These are phyloP conservation scores for Drosophila lini DNA, from an alignment of 1,140 invertebrate genomes.

Conservation along the genomic window DNA sequence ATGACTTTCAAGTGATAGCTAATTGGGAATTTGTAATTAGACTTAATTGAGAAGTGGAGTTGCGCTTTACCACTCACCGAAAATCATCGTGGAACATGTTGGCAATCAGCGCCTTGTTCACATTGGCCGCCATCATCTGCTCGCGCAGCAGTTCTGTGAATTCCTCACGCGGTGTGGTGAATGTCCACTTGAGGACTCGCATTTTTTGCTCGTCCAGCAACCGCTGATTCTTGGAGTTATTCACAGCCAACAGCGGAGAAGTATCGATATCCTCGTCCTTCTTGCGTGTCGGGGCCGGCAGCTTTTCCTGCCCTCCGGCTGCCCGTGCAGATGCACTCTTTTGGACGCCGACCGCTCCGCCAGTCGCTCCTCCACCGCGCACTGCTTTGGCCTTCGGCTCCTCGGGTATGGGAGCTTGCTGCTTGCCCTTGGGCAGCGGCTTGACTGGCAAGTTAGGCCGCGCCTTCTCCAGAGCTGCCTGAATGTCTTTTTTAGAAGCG, in stretches of 20 bases:
- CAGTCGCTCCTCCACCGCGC: conserved; percentile 81
- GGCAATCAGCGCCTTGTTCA: conserved; percentile 93
- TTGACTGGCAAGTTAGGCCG: conserved; percentile 93
- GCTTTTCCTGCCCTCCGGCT: conserved; percentile 81
- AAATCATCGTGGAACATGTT: conserved; percentile 99
- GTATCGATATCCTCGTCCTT: conserved; percentile 95
- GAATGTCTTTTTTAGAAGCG: conserved; percentile 92
- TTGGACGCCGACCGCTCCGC: conserved; percentile 34
- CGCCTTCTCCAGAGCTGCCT: conserved; percentile 93
- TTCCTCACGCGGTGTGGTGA: conserved; percentile 95
- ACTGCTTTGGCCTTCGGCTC: conserved; percentile 86
- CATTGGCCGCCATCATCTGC: conserved; percentile 94
- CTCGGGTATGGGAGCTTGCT: conserved; percentile 79
- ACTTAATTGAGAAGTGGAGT: neutral
- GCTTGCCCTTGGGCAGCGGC: conserved; percentile 88
- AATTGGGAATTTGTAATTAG: neutral
- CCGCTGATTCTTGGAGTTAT: conserved; percentile 95
- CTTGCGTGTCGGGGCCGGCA: conserved; percentile 85
- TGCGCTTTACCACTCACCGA: conserved; percentile 77
- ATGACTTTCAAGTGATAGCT: conserved; percentile 97
- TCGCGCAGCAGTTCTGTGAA: conserved; percentile 96
- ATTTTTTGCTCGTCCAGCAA: conserved; percentile 96
- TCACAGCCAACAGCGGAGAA: conserved; percentile 92
- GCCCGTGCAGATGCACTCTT: conserved; percentile 86
- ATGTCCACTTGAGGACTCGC: conserved; percentile 98